Percentiles rank a stretch among this genome's conserved stretches.
phyloP scores from a whole-genome alignment of 1,140 invertebrate species.

The Zaprionus inermis region DNA sequence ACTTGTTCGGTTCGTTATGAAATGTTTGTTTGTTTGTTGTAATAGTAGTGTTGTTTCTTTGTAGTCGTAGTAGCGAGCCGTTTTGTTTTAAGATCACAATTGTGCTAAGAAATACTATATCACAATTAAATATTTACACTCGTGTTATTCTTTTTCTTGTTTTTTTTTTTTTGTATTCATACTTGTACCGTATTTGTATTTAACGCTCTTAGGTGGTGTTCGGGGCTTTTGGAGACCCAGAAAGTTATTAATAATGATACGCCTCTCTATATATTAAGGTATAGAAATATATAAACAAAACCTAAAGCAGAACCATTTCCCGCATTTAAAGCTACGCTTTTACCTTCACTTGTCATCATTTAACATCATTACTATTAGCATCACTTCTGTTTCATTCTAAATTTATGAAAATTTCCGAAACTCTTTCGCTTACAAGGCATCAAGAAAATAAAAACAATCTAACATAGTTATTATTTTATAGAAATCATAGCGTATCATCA shows the following conservation, averaged over 20 bases:
- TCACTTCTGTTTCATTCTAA: constrained; percentile 15
- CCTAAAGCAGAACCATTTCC: constrained; percentile 23
- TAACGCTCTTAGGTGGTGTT: constrained; percentile 60
- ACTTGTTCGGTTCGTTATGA: constrained; percentile 32
- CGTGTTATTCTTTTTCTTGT: constrained; percentile 63
- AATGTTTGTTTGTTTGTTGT: constrained; percentile 22
- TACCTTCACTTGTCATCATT: constrained; percentile 41
- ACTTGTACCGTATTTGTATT: constrained; percentile 37
- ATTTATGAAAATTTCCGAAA: constrained; percentile 8
- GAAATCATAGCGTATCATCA: constrained; percentile 12
- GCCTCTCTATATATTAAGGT: constrained; percentile 17
- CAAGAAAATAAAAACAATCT: constrained; percentile 37
- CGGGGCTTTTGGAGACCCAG: neutral
- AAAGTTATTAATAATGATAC: constrained; percentile 20
- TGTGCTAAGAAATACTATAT: constrained; percentile 83
- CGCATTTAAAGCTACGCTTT: constrained; percentile 71
- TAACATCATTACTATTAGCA: constrained; percentile 2
- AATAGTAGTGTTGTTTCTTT: constrained; percentile 34
- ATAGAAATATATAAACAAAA: constrained; percentile 22
- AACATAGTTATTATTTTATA: constrained; percentile 32
- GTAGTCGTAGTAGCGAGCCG: constrained; percentile 71
- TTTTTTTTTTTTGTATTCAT: constrained; percentile 55
- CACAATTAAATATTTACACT: constrained; percentile 82
- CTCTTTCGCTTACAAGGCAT: constrained; percentile 24
- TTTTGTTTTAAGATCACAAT: constrained; percentile 78